Conservation (phyloP, 2,888 invertebrate genomes). For the Sarcophaga rosellei region DNA sequence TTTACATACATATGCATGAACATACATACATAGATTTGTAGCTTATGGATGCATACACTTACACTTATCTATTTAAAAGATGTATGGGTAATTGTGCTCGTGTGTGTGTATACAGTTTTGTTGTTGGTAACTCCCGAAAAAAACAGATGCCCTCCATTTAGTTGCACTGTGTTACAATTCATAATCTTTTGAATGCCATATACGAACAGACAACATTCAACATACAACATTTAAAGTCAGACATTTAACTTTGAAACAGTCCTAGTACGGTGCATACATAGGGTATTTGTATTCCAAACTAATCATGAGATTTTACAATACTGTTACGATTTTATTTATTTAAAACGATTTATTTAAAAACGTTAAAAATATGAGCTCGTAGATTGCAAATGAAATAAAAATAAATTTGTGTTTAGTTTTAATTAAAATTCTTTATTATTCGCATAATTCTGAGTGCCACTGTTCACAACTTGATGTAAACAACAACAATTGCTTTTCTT, state of each 20-base stretch:
- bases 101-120: neutral
- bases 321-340: no score
- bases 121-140: neutral
- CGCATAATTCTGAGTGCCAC: no score
- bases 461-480: no score
- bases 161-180: conserved; percentile 15
- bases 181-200: conserved; percentile 16
- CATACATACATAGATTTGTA: neutral
- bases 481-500: no score
- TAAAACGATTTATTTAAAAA: no score
- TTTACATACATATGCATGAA: conserved; percentile 2
- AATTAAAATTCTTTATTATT: no score
- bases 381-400: no score
- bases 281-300: no score
- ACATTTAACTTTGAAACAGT: neutral
- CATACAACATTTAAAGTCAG: conserved; percentile 21
- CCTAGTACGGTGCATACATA: neutral
- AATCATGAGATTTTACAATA: no score
- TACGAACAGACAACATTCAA: neutral
- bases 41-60: neutral
- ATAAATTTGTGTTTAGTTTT: no score
- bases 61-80: no score
- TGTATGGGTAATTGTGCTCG: neutral
- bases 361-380: no score
- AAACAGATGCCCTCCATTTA: conserved; percentile 48